Conservation (phyloP, 2,113 vertebrate genomes). For the Myrmophylax atrothorax region DNA sequence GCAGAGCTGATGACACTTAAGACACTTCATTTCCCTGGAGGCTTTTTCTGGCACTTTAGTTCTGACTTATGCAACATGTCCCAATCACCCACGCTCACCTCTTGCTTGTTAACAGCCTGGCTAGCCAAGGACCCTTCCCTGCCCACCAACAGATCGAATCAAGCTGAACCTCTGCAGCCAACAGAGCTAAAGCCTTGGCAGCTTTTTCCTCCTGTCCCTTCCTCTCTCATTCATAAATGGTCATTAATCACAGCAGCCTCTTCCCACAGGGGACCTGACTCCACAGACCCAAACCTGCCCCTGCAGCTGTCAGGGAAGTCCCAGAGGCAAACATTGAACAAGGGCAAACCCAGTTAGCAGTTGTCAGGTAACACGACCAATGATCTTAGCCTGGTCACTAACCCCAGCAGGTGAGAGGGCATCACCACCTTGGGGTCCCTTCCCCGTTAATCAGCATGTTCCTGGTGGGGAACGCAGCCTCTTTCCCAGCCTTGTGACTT, state of each 20-base stretch:
- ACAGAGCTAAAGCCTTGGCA: background rate
- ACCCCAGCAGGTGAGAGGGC: background rate
- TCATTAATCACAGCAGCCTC: slow-evolving; percentile 15
- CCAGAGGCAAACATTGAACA: background rate
- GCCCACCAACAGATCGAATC: background rate
- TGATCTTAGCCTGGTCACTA: background rate
- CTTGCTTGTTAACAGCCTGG: slow-evolving; percentile 15
- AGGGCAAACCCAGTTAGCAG: background rate
- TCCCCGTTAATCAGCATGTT: background rate
- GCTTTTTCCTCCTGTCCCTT: background rate
- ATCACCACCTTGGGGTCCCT: background rate
- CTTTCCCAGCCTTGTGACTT: background rate
- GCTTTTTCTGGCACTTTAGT: background rate
- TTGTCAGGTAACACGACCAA: background rate
- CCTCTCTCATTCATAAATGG: background rate
- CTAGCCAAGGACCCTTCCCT: background rate
- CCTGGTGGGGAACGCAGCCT: background rate
- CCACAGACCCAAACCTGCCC: background rate
- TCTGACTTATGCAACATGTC: background rate
- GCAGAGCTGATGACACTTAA: slow-evolving; percentile 34
- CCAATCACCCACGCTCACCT: background rate
- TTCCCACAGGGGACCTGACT: background rate
- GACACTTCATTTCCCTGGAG: background rate
- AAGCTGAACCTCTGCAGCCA: background rate
- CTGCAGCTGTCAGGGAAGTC: background rate